Conservation (phyloP, 1,140 invertebrate species). For the Drosophila lini region DNA sequence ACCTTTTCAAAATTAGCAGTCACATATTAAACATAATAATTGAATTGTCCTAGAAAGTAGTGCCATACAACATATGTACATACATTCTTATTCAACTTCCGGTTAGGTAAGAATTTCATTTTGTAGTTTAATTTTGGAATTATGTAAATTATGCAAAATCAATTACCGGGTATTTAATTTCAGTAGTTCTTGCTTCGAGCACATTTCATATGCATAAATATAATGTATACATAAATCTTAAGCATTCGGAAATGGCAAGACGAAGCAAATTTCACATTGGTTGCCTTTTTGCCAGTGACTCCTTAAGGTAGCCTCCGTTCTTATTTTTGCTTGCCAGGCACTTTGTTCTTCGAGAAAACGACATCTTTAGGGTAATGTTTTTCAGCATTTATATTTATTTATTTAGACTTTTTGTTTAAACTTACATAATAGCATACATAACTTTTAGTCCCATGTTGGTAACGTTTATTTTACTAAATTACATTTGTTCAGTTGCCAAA, state of each 20-base stretch:
- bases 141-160: conserved; percentile 1
- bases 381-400: conserved; percentile 50
- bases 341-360: background rate
- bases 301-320: background rate
- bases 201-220: background rate
- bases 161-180: conserved; percentile 1
- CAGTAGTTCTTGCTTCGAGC: background rate
- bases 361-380: background rate
- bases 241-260: background rate
- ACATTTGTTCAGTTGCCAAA: conserved; percentile 76
- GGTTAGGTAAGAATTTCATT: background rate
- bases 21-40: background rate
- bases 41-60: background rate
- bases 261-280: background rate
- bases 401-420: conserved; percentile 62
- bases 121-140: background rate
- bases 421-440: conserved; percentile 76
- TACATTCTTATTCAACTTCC: background rate
- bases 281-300: background rate
- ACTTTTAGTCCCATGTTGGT: conserved; percentile 68
- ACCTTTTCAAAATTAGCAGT: background rate
- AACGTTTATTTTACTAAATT: conserved; percentile 79
- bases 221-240: background rate
- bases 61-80: background rate
- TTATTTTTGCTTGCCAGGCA: background rate